Evolutionary conservation across 2,797 vertebrate species (phyloP), one percentile per base, ranked within the genome.

Genomic region (Florisuga fusca): DNA sequence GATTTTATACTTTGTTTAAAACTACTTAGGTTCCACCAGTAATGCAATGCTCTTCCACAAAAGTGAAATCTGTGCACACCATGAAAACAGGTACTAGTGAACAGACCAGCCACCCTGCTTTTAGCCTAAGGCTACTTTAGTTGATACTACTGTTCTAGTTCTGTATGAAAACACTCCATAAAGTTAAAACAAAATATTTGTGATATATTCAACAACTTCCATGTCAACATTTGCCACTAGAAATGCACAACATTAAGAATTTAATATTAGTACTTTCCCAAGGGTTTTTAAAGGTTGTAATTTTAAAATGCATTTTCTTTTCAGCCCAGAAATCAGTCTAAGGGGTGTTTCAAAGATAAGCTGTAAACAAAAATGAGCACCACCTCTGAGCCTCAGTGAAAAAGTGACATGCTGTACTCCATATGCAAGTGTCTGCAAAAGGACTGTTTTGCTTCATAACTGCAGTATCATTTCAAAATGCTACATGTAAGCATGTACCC

Each of bases 31-130:
- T 61, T 88, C 64, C 22, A 90, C 21, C 27, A 74, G 69, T 31
- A 95, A 69, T 41, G 38, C 7, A 26, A 11, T 5, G 62, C 84
- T 71, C 78, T 55, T 95, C 80, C 23, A 79, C 80, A 80, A 68
- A 83, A 41, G 7, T 41, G 33, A 53, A 92, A 73, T 63, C 78
- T 81, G 64, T 55, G 45, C n/a, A 12, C 11, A 58, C 62, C 48
- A 91, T 3, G 29, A 46, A 89, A 94, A 61, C n/a, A 93, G 12
- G 81, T 72, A 68, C 33, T 68, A 95, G 45, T 33, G 86, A 93
- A 93, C 18, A 1, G 38, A 34, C 21, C 6, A 62, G 51, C 21
- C 29, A 87, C 34, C 10, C 14, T 68, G 41, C 41, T 54, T 75
- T 67, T 21, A 86, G 58, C 59, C 26, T 46, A 54, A 29, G 91